These are phyloP conservation scores for Muscicapa striata DNA, from an alignment of 2,797 vertebrate genomes.

Conservation along the genomic window DNA sequence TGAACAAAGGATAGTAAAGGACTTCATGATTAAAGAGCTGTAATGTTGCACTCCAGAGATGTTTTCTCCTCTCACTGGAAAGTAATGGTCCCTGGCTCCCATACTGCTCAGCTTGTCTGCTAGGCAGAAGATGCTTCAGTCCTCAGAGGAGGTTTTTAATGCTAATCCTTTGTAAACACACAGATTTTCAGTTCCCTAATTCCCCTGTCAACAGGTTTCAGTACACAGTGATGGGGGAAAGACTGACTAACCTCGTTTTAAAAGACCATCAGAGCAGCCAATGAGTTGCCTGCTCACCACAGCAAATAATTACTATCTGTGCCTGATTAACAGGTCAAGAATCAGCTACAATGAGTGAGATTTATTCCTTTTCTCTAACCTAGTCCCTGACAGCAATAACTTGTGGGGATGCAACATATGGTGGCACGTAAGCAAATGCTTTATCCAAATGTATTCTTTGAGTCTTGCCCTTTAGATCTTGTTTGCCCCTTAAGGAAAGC, in stretches of 20 bases:
- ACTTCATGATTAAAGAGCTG: background rate
- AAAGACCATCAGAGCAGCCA: background rate
- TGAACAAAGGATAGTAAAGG: background rate
- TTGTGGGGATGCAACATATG: background rate
- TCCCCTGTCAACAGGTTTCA: conserved; percentile 18
- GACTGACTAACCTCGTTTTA: background rate
- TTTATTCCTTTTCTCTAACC: background rate
- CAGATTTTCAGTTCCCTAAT: background rate
- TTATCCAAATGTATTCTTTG: background rate
- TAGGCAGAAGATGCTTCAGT: background rate
- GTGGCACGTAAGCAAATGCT: background rate
- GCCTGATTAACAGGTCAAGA: background rate
- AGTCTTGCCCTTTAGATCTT: background rate
- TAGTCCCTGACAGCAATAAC: background rate
- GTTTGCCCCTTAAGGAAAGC: background rate
- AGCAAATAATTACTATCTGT: background rate
- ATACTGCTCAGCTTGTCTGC: background rate
- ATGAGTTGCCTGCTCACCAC: background rate
- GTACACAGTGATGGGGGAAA: background rate
- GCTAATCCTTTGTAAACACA: conserved; percentile 9
- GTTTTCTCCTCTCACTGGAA: background rate
- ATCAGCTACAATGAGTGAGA: fast-evolving
- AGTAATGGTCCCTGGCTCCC: background rate
- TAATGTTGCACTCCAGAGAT: background rate
- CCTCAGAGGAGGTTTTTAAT: background rate